Evolutionary conservation across 2,113 vertebrate species (phyloP), one percentile per base, ranked within the genome.

Genomic region (Malurus elegans): DNA sequence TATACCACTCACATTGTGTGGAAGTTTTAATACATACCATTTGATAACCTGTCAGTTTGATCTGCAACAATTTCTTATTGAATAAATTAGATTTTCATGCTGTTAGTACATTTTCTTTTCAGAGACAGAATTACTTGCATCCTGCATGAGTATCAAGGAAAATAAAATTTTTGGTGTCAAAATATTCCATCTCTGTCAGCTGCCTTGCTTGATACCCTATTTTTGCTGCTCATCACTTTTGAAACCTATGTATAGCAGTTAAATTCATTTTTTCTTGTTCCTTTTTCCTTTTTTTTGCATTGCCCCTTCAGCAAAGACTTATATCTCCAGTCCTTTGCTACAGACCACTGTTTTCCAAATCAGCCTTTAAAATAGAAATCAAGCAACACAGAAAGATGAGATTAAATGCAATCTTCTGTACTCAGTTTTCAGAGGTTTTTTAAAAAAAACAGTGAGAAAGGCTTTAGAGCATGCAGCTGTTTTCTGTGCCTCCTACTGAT

Each of bases 71-170:
- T 56, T 83, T 83, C 79, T 78, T 78, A 56, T 23, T 67, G 51
- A 92, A 79, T 74, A 74, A 69, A 74, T 58, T 48, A 18, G 36
- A 47, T 86, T 92, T 92, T 71, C 14, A 8, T 66, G 79, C 51
- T 83, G 60, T 82, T 44, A 31, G 42, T 28, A 58, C 34, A 2
- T 93, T 88, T 90, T 44, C 18, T 83, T 92, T 88, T 42, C 50
- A 73, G 58, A 75, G 16, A 42, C 70, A 69, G 62, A 83, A 75
- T 50, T 5, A 45, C 25, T 84, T 88, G 8, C 25, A 69, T 60
- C 70, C 54, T 36, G 18, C 74, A 40, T 32, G 25, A 62, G 13
- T 29, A 76, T 19, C 23, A 85, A 66, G 50, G 54, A 50, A 76
- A 79, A 65, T 10, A 54, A 90, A 90, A 54, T 1, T 1, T 47